Base-by-base conservation (phyloP, 1,140 invertebrate genomes). In the Temnothorax curvispinosus region DNA sequence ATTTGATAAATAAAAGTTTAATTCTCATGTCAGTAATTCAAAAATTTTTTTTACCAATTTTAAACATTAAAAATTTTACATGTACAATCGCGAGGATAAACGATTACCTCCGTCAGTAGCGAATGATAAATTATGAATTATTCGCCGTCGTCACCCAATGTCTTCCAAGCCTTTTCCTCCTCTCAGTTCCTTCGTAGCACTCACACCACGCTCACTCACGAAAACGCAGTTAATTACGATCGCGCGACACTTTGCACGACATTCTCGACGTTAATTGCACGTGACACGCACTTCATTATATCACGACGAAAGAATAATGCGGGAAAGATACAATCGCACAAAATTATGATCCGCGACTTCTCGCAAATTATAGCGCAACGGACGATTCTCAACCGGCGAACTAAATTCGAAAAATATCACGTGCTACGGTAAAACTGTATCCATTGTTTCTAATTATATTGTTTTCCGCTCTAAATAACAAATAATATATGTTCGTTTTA, bases 211-310 rank as follows among this genome's bases (percentile, higher is more conserved):
- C 44, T 72, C 27, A n/a, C 27, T 47, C 44, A 9, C 44, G 32
- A 72, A 72, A 72, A 72, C 15, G n/a, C 15, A 18, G 27, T 72
- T 72, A 72, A 72, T 72, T 72, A 72, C 32, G 32, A 72, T 27
- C 44, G 8, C 64, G 64, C 64, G n/a, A 32, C 67, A 50, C 47
- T 52, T 35, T 64, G 60, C 15, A 64, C 32, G 32, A 15, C 32
- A 18, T 35, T 64, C 35, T 65, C 62, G 35, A 65, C 62, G 35
- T 38, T 65, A 65, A 65, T 65, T 65, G 62, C 32, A 38, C 18
- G 62, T 35, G 62, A 64, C 32, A 35, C 35, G 62, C 62, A n/a
- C 18, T 38, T 38, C 35, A 65, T 65, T 65, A 65, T 38, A 65
- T 65, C 62, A 65, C 35, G 62, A n/a, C 35, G 18, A 65, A 65